Base-by-base conservation (phyloP, 2,888 invertebrate genomes). In the Aplocera efformata region DNA sequence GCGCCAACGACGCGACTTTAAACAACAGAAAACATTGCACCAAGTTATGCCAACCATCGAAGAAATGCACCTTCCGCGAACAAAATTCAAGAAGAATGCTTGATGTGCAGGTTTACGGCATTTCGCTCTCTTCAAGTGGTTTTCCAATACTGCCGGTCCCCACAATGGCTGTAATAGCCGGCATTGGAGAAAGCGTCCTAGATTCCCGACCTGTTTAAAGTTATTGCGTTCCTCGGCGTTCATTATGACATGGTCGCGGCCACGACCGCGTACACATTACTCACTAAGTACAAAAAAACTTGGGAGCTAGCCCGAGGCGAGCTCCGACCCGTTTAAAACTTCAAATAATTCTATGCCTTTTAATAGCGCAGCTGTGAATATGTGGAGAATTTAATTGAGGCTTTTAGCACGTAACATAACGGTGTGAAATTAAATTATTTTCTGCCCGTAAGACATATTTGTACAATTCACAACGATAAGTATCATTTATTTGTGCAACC, bases 191-290 rank as follows among this genome's bases (percentile, higher is more conserved):
- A 48, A 57, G 54, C 58, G 56, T 47, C 45, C 52, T 48, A 56
- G 49, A 64, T 63, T 58, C 58, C 44, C 55, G 54, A 48, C 63
- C 51, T 48, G 58, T 50, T 65, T 60, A 44, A 55, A 65, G 41
- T 65, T 58, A 67, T 64, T 63, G 61, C 63, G 56, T 58, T 63
- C 58, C 59, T 42, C 39, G 49, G 48, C 44, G 34, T 48, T 63
- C 55, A 56, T 60, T 57, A 58, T 38, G 37, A 42, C 37, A 44
- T 21, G 33, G 41, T 35, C 34, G 39, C 34, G 50, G 34, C 53
- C 28, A 37, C 45, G 48, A 32, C 47, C 33, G 33, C 42, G 32
- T 45, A 22, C 28, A 20, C 7, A 29, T 21, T 27, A 7, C 23
- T 22, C 21, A 8, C 27, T 34, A 27, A 34, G 10, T 20, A 26